A percentile compares a stretch with the other conserved stretches of the same genome.
These are phyloP conservation scores for Polylopha cassiicola DNA, from an alignment of 2,888 invertebrate genomes.

Conservation along the genomic window DNA sequence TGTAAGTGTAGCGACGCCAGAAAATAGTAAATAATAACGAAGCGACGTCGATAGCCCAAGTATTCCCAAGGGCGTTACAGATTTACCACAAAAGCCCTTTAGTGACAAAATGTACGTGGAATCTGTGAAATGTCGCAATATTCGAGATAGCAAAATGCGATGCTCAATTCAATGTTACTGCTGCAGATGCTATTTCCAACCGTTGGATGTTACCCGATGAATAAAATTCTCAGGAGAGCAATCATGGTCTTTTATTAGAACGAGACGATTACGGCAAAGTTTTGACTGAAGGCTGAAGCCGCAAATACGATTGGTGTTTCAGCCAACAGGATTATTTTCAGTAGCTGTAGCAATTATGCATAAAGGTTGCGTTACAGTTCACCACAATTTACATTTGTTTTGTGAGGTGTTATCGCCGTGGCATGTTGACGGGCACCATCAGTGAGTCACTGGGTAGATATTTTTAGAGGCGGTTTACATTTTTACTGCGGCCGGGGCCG, in stretches of 20 bases:
- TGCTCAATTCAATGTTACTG: too few species aligned
- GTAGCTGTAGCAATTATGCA: constrained; percentile 18
- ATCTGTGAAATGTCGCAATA: constrained; percentile 7
- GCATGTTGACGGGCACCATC: constrained; percentile 22
- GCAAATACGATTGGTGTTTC: too few species aligned
- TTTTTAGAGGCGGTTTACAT: constrained; percentile 44
- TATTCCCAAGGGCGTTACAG: constrained; percentile 12
- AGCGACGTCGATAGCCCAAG: constrained; percentile 6
- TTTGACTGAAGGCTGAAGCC: too few species aligned
- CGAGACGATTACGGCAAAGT: too few species aligned
- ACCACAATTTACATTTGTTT: constrained; percentile 18
- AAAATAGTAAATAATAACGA: neutral
- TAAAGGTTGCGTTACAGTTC: constrained; percentile 19
- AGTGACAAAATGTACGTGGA: constrained; percentile 12
- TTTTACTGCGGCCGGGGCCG: constrained; percentile 42
- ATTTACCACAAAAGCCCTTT: constrained; percentile 11
- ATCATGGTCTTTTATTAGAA: too few species aligned
- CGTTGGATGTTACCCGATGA: too few species aligned
- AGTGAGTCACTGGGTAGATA: constrained; percentile 41
- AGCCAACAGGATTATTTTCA: too few species aligned
- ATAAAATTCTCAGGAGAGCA: too few species aligned
- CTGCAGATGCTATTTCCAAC: neutral
- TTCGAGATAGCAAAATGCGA: neutral
- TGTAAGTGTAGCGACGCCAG: too few species aligned
- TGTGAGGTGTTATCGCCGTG: constrained; percentile 16